These are phyloP conservation scores for Campylomormyrus numenius DNA, from an alignment of 2,113 vertebrate species.

Conservation along the genomic window DNA sequence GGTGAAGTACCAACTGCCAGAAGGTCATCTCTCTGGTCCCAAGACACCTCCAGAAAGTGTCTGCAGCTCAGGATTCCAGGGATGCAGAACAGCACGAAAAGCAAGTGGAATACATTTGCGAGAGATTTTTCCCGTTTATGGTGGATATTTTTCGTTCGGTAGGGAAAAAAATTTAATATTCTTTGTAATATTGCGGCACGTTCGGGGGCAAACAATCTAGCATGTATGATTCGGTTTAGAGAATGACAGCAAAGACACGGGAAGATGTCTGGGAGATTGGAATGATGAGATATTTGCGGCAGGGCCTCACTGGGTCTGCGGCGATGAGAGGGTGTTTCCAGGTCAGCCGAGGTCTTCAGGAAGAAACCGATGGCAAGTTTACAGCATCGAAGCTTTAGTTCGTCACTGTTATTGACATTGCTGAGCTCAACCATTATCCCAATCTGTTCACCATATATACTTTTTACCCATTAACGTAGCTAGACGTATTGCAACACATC, in stretches of 20 bases:
- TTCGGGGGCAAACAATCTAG: not conserved
- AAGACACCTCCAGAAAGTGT: not conserved
- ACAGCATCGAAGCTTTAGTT: not conserved
- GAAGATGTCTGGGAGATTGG: not conserved
- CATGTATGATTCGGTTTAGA: not conserved
- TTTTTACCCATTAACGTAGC: not conserved
- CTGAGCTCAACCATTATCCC: not conserved
- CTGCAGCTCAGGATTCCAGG: not conserved
- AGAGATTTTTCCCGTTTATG: not conserved
- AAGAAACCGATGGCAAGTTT: not conserved
- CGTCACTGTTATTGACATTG: not conserved
- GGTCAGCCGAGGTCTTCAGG: not conserved
- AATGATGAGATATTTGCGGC: not conserved
- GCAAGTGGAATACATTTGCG: not conserved
- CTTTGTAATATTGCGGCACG: not conserved
- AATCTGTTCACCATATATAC: not conserved
- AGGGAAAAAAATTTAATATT: not conserved
- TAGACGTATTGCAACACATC: not conserved
- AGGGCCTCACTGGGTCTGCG: not conserved
- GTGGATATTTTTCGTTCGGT: not conserved
- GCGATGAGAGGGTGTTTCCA: not conserved
- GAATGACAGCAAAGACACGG: not conserved
- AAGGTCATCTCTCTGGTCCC: not conserved
- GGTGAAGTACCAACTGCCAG: not conserved
- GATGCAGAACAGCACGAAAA: not conserved